Percentiles rank a stretch among this genome's conserved stretches.
Conservation (phyloP, 2,113 vertebrate genomes). For the Microtus oregoni region DNA sequence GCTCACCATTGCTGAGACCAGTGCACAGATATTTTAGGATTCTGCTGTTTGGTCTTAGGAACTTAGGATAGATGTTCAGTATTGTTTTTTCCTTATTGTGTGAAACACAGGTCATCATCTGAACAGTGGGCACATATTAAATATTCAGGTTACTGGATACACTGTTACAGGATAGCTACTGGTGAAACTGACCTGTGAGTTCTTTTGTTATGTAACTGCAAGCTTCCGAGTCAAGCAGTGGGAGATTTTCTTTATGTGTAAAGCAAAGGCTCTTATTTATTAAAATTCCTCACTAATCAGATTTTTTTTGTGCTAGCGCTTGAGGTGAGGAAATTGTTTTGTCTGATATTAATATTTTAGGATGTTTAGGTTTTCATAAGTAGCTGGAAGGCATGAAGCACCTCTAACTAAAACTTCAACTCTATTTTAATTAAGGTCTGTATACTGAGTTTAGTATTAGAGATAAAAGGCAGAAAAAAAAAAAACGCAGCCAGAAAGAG, state of each 20-base stretch:
- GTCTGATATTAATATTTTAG: conserved; percentile 47
- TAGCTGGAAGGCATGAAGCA: background rate
- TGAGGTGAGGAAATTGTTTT: conserved; percentile 20
- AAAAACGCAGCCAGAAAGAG: background rate
- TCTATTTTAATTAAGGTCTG: background rate
- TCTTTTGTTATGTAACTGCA: background rate
- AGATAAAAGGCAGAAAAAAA: conserved; percentile 29
- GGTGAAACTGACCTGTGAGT: conserved; percentile 11
- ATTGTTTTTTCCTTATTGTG: background rate
- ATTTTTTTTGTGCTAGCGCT: conserved; percentile 14
- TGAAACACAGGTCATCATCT: background rate
- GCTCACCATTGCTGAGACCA: background rate
- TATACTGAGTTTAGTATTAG: conserved; percentile 52
- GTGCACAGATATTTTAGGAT: background rate
- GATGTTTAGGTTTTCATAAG: background rate
- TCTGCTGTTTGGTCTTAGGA: background rate
- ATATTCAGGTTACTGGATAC: conserved; percentile 10
- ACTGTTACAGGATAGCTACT: background rate
- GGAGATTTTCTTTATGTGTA: background rate
- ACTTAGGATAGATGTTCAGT: background rate
- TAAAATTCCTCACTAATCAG: background rate
- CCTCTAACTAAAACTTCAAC: conserved; percentile 30
- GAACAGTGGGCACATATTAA: background rate
- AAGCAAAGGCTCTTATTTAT: background rate
- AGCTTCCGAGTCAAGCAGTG: conserved; percentile 5